Conservation (phyloP, 2,888 invertebrate species). For the Cataglyphis rosenhaueri region DNA sequence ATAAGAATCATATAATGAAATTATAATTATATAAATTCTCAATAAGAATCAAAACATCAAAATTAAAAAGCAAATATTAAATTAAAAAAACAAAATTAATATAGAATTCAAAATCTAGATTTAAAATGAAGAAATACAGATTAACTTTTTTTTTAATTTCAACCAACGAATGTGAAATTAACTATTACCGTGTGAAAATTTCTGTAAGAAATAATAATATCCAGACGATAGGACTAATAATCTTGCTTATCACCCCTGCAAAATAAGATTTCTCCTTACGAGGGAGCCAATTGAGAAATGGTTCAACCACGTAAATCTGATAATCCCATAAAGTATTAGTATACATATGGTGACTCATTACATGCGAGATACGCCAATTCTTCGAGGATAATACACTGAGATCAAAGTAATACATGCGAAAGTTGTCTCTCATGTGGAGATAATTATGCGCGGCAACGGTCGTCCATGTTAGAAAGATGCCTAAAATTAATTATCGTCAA, state of each 20-base stretch:
- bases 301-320: slow-evolving; percentile 90
- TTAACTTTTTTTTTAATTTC: background rate
- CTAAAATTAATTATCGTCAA: slow-evolving; percentile 80
- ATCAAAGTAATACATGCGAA: slow-evolving; percentile 93
- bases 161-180: background rate
- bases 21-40: background rate
- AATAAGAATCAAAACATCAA: background rate
- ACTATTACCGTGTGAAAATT: slow-evolving; percentile 68
- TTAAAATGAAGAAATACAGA: background rate
- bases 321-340: slow-evolving; percentile 92
- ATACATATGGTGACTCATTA: slow-evolving; percentile 92
- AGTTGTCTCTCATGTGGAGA: slow-evolving; percentile 91
- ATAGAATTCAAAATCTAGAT: background rate
- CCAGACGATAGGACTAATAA: slow-evolving; percentile 86
- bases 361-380: slow-evolving; percentile 92
- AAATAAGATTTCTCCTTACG: slow-evolving; percentile 85
- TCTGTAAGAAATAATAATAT: slow-evolving; percentile 82
- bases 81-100: background rate
- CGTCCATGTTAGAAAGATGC: slow-evolving; percentile 87
- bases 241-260: slow-evolving; percentile 86
- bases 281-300: slow-evolving; percentile 89
- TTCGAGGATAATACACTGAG: slow-evolving; percentile 89
- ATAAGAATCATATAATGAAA: background rate
- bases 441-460: slow-evolving; percentile 91
- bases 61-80: background rate